Evolutionary conservation across 2,797 vertebrate species (phyloP).

Genomic region (Dendrocincla tyrannina): DNA sequence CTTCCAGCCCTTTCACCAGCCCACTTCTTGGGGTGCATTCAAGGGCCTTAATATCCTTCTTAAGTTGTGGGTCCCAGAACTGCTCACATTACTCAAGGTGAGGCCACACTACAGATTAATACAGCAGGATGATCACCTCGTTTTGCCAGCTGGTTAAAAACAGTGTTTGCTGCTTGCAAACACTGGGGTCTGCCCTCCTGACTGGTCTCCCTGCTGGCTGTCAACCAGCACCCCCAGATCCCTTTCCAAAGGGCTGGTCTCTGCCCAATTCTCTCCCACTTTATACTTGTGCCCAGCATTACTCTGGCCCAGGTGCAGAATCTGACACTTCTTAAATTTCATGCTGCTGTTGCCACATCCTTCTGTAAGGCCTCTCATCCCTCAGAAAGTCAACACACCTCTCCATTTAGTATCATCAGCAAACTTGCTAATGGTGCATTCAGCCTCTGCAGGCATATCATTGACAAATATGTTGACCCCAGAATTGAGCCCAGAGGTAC

Average conservation of each 20-base stretch:
- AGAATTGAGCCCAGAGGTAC: not conserved
- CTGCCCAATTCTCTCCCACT: rapidly evolving
- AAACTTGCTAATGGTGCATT: not conserved
- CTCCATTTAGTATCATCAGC: not conserved
- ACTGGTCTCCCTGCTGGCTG: not conserved
- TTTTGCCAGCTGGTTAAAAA: not conserved
- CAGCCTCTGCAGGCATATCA: not conserved
- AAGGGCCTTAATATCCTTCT: not conserved
- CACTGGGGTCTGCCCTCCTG: not conserved
- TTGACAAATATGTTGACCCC: not conserved
- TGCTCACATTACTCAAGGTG: not conserved
- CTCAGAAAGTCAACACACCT: not conserved
- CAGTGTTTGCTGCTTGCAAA: too few relatives aligned
- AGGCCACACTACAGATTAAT: rapidly evolving
- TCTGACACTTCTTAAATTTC: not conserved
- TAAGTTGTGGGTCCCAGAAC: not conserved
- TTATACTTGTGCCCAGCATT: not conserved
- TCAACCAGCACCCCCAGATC: not conserved
- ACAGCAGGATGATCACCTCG: not conserved
- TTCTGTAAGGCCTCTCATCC: not conserved
- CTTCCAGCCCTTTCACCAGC: not conserved
- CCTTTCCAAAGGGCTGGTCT: not conserved
- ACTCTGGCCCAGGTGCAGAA: not conserved
- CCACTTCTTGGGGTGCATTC: rapidly evolving
- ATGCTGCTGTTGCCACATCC: not conserved